These are phyloP conservation scores for Heteractis magnifica DNA, from an alignment of 92 coral and sea anemone genomes.

Conservation along the genomic window DNA sequence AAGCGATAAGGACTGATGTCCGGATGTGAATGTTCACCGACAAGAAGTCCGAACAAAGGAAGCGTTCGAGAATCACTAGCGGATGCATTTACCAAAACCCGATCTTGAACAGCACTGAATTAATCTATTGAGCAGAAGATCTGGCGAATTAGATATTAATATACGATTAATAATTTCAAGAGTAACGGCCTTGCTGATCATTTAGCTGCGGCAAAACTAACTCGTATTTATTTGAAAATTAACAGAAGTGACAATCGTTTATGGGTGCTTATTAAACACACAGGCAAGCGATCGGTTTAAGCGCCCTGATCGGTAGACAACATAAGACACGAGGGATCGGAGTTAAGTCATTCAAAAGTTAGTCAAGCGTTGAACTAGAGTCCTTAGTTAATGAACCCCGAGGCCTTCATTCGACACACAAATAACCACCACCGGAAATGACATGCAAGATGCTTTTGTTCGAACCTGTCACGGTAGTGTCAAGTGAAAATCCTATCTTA, in stretches of 20 bases:
- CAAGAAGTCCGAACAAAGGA: constrained; percentile 20
- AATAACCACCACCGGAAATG: constrained; percentile 87
- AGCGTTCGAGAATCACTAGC: background rate
- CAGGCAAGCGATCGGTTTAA: constrained; percentile 8
- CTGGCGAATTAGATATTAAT: constrained; percentile 7
- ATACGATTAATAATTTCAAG: constrained; percentile 10
- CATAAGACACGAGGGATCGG: constrained; percentile 22
- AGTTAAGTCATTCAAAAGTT: constrained; percentile 25
- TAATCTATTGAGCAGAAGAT: constrained; percentile 22
- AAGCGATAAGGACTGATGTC: background rate
- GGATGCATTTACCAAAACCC: constrained; percentile 12
- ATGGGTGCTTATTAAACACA: constrained; percentile 7
- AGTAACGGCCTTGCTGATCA: constrained; percentile 28
- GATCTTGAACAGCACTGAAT: constrained; percentile 18
- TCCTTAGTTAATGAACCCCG: constrained; percentile 37
- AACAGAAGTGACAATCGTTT: constrained; percentile 21
- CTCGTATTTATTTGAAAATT: constrained; percentile 9
- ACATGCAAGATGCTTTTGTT: constrained; percentile 60
- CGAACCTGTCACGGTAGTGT: constrained; percentile 65
- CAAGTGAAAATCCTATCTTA: constrained; percentile 56
- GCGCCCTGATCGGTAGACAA: constrained; percentile 4
- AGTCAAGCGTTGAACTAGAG: constrained; percentile 25
- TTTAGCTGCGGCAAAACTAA: background rate
- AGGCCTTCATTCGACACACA: constrained; percentile 38
- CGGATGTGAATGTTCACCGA: constrained; percentile 17